Base-by-base conservation (phyloP, 2,797 vertebrate genomes). In the Eulemur rubriventer region DNA sequence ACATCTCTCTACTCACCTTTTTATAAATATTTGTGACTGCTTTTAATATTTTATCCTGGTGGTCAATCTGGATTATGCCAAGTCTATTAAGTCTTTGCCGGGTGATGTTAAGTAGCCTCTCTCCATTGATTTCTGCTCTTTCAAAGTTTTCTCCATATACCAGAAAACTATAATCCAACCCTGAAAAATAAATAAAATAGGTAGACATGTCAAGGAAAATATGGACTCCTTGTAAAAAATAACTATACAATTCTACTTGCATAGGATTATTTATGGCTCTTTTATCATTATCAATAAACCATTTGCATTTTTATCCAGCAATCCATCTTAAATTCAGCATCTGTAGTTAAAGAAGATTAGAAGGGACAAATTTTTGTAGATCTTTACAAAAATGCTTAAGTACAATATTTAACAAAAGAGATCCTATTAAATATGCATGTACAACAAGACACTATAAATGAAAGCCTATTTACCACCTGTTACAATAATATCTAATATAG, bases 121-220 rank as follows among this genome's bases (percentile, higher is more conserved):
- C 99, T 0, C 99, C 99, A 3, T 98, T 99, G 98, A 99, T 99
- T 98, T 99, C 99, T 98, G 99, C 99, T 75, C 99, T 98, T 98
- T 99, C 99, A 78, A 99, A 99, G 95, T 99, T 99, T 98, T 99
- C 99, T 95, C 99, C 99, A 96, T 99, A 99, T 98, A 99, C 98
- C 98, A 99, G 99, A 97, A 99, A 99, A 98, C 99, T 99, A 96
- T 99, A 99, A 52, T 99, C 99, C 75, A 99, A 98, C 87, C 99
- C 99, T 99, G 97, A 78, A 67, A 61, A 72, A 95, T 46, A 85
- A 17, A 63, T 38, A 95, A 94, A 95, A 94, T n/a, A 69, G 9
- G 16, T 61, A 85, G 22, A 67, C 10, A 63, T 79, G 38, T 94
- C 70, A 95, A 91, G 28, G 24, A 85, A 89, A 89, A 83, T 17